phyloP scores from a whole-genome alignment of 1,140 invertebrate species.

The Anoplophora glabripennis region DNA sequence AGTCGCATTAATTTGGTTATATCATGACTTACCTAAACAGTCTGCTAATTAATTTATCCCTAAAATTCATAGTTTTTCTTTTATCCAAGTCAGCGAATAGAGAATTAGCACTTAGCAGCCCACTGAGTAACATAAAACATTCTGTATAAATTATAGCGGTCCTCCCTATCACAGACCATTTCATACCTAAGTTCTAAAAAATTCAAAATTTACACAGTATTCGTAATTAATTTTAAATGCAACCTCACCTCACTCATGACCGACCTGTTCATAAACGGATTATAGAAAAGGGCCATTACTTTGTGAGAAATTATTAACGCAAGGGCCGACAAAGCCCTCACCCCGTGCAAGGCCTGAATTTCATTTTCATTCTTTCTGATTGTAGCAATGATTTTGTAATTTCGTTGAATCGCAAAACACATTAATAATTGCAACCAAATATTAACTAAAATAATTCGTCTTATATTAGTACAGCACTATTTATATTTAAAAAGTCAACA shows the following conservation, averaged over 20 bases:
- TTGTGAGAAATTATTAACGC: constrained; percentile 67
- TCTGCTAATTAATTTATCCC: constrained; percentile 30
- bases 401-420: constrained; percentile 64
- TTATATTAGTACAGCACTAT: no score
- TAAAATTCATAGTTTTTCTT: constrained; percentile 25
- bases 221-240: constrained; percentile 14
- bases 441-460: constrained; percentile 4
- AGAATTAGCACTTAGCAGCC: constrained; percentile 64
- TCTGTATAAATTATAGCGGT: constrained; percentile 74
- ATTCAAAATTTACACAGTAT: constrained; percentile 50
- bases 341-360: constrained; percentile 63
- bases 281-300: constrained; percentile 68
- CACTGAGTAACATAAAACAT: constrained; percentile 72
- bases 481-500: no score
- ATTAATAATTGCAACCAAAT: constrained; percentile 2
- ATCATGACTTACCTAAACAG: constrained; percentile 35
- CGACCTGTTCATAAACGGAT: constrained; percentile 67
- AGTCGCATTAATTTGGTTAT: no score
- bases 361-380: constrained; percentile 54
- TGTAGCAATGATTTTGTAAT: constrained; percentile 56
- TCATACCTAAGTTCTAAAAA: constrained; percentile 60
- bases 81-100: constrained; percentile 48
- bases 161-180: constrained; percentile 67
- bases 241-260: constrained; percentile 64
- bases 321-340: constrained; percentile 63